Percentiles rank a stretch among this genome's conserved stretches.
phyloP scores from a whole-genome alignment of 1,140 invertebrate genomes.

The Muscidifurax raptorellus region DNA sequence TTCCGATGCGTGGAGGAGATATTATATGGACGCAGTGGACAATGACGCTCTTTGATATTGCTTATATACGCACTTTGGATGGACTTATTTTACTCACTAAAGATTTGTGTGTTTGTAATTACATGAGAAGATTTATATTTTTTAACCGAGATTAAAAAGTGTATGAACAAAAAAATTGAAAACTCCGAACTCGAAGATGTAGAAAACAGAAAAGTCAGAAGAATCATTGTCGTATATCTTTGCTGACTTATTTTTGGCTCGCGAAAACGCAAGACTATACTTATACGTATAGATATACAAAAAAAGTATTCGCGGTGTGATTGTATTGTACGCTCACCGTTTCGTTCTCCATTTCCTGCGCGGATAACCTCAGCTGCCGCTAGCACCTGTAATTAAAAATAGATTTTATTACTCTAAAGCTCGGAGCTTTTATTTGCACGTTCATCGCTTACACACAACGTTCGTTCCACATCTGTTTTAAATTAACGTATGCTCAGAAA shows the following conservation, averaged over 20 bases:
- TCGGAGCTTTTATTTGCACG: background rate
- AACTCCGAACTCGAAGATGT: too few relatives aligned
- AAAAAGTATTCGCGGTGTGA: too few relatives aligned
- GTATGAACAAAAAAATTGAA: too few relatives aligned
- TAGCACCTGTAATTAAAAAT: constrained; percentile 58
- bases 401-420: constrained; percentile 1
- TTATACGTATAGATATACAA: background rate
- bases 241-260: background rate
- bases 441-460: background rate
- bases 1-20: background rate
- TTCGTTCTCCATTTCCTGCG: constrained; percentile 55
- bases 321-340: constrained; percentile 58
- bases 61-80: constrained; percentile 8
- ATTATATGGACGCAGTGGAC: constrained; percentile 37
- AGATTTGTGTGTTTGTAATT: too few relatives aligned
- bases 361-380: constrained; percentile 56
- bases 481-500: background rate
- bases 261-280: background rate
- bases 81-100: constrained; percentile 21
- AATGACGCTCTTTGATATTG: constrained; percentile 9
- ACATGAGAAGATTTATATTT: too few relatives aligned
- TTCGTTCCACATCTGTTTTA: background rate
- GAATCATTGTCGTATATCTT: too few relatives aligned
- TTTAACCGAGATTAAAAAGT: too few relatives aligned
- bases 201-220: too few relatives aligned